phyloP scores from a whole-genome alignment of 2,113 vertebrate genomes.

The Elgaria multicarinata region DNA sequence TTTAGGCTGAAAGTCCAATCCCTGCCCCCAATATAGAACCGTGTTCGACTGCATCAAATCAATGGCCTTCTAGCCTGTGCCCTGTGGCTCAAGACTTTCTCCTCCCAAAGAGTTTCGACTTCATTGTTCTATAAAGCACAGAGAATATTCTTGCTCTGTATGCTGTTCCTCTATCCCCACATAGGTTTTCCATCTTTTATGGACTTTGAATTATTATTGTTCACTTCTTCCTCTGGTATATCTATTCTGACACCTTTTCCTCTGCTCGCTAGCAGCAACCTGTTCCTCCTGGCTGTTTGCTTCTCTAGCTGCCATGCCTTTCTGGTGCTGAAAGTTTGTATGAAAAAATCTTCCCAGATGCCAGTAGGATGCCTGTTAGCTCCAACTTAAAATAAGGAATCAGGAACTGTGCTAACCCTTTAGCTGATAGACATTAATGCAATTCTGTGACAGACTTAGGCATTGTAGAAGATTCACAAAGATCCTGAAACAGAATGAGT shows the following conservation, averaged over 20 bases:
- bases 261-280: background rate
- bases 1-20: background rate
- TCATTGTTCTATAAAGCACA: background rate
- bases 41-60: background rate
- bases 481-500: constrained; percentile 3
- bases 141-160: background rate
- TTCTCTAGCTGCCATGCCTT: constrained; percentile 1
- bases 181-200: background rate
- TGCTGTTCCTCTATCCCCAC: background rate
- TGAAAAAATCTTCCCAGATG: background rate
- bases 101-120: background rate
- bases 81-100: background rate
- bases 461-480: background rate
- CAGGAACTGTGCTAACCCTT: background rate
- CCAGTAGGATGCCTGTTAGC: background rate
- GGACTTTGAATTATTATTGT: constrained; percentile 4
- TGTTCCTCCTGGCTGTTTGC: constrained; percentile 12
- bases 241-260: constrained; percentile 9
- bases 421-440: background rate
- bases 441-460: background rate
- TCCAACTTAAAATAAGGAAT: background rate
- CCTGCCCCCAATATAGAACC: background rate
- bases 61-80: background rate
- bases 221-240: background rate
- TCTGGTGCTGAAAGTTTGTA: background rate